Conservation (phyloP, 2,888 invertebrate genomes). For the Cheilosia impressa region DNA sequence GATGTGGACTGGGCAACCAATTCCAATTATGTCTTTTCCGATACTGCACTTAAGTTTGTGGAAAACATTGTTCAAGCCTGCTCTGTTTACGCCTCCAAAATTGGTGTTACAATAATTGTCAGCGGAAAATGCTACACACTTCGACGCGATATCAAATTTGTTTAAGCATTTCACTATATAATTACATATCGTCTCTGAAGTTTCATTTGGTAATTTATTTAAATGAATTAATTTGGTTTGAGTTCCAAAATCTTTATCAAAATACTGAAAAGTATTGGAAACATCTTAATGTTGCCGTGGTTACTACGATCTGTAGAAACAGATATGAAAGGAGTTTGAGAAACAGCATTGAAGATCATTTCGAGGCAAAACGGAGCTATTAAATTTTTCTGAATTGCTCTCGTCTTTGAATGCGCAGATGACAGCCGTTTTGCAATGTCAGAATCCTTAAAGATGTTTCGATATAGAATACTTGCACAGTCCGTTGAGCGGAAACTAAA, state of each 20-base stretch:
- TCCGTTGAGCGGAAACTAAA: background rate
- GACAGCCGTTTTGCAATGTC: background rate
- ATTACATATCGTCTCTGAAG: no score
- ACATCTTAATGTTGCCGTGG: conserved; percentile 23
- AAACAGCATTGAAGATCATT: conserved; percentile 10
- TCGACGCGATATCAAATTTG: conserved; percentile 8
- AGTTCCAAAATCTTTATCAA: background rate
- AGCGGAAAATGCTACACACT: background rate
- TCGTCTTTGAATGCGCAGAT: conserved; percentile 33
- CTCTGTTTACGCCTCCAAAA: background rate
- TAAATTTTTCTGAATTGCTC: conserved; percentile 34
- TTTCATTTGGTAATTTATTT: no score
- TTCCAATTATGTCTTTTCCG: no score
- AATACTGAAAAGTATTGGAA: conserved; percentile 32
- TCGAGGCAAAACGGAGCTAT: conserved; percentile 23
- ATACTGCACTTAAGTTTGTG: no score
- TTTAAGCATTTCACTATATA: background rate
- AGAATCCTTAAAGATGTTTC: background rate
- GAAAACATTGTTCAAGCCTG: no score
- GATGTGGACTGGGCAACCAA: no score
- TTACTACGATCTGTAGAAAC: conserved; percentile 29
- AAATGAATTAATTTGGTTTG: no score
- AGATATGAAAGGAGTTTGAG: conserved; percentile 22
- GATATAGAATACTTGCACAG: background rate
- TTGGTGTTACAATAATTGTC: conserved; percentile 10